Evolutionary conservation across 2,888 invertebrate species (phyloP).

Genomic region (Hemistola chrysoprasaria): DNA sequence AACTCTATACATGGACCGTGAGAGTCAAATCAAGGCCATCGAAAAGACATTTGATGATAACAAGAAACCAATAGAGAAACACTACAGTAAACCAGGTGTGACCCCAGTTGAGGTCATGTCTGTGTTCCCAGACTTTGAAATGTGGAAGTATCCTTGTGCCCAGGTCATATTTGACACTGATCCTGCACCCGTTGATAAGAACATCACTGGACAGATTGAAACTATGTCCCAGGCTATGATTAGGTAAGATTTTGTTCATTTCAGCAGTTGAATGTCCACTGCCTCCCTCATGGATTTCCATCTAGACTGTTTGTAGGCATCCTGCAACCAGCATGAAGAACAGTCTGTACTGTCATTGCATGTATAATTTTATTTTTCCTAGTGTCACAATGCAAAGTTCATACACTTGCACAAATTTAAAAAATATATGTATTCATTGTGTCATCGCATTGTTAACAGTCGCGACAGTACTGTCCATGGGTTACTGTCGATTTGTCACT

Average conservation of each 20-base stretch:
- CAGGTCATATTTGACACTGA: slow-evolving; percentile 99
- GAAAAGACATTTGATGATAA: slow-evolving; percentile 98
- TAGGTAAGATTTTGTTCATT: slow-evolving; percentile 78
- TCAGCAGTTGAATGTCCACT: too few relatives aligned
- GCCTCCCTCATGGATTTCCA: too few relatives aligned
- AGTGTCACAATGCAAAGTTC: too few relatives aligned
- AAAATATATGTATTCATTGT: too few relatives aligned
- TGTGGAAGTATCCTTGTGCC: slow-evolving; percentile 99
- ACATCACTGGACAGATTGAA: slow-evolving; percentile 94
- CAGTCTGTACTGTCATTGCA: too few relatives aligned
- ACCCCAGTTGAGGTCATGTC: slow-evolving; percentile 92
- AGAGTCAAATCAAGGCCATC: slow-evolving; percentile 98
- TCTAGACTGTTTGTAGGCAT: too few relatives aligned
- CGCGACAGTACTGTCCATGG: too few relatives aligned
- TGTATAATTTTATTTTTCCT: too few relatives aligned
- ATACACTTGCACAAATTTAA: too few relatives aligned
- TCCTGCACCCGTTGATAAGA: slow-evolving; percentile 95
- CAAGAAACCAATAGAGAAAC: slow-evolving; percentile 91
- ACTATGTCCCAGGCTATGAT: slow-evolving; percentile 99
- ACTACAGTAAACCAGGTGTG: slow-evolving; percentile 98
- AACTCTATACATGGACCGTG: slow-evolving; percentile 97
- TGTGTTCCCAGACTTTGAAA: slow-evolving; percentile 96
- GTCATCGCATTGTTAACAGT: too few relatives aligned
- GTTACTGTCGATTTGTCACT: too few relatives aligned
- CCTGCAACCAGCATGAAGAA: too few relatives aligned